Conservation (phyloP, 92 coral and sea anemone genomes). For the Siderastrea radians region DNA sequence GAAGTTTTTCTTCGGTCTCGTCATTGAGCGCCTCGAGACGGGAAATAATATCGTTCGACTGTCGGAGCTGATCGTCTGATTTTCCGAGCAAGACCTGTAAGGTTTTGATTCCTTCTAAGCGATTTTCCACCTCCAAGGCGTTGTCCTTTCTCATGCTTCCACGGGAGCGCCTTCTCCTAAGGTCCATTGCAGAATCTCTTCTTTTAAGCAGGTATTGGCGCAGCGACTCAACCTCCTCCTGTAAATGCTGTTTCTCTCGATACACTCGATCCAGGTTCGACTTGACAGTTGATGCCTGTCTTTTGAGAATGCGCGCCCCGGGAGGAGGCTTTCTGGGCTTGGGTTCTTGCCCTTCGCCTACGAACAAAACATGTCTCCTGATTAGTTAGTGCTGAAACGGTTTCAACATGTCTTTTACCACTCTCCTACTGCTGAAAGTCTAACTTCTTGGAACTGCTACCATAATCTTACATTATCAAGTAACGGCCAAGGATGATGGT, state of each 20-base stretch:
- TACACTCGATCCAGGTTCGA: slow-evolving; percentile 87
- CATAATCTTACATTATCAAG: too few species aligned
- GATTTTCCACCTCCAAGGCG: slow-evolving; percentile 59
- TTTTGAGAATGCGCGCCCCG: slow-evolving; percentile 72
- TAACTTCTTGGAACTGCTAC: too few species aligned
- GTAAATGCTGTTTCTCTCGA: slow-evolving; percentile 86
- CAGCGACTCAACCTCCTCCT: slow-evolving; percentile 86
- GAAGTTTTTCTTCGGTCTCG: slow-evolving; percentile 84
- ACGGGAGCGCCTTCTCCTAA: slow-evolving; percentile 53
- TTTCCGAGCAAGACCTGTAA: slow-evolving; percentile 83
- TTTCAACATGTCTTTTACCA: neutral
- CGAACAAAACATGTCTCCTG: neutral
- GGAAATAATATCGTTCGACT: slow-evolving; percentile 84
- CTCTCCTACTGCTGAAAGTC: neutral
- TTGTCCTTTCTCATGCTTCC: slow-evolving; percentile 32
- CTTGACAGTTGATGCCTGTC: slow-evolving; percentile 83
- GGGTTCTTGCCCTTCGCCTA: slow-evolving; percentile 26
- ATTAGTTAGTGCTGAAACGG: neutral
- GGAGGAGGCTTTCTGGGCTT: slow-evolving; percentile 70
- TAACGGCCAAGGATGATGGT: neutral
- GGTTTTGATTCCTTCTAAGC: slow-evolving; percentile 80
- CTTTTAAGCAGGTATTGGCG: slow-evolving; percentile 74
- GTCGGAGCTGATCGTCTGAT: slow-evolving; percentile 84
- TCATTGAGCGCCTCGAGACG: slow-evolving; percentile 80
- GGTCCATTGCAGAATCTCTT: slow-evolving; percentile 73